Evolutionary conservation across 2,888 invertebrate genomes (phyloP).

Genomic region (Lordiphosa andalusiaca): DNA sequence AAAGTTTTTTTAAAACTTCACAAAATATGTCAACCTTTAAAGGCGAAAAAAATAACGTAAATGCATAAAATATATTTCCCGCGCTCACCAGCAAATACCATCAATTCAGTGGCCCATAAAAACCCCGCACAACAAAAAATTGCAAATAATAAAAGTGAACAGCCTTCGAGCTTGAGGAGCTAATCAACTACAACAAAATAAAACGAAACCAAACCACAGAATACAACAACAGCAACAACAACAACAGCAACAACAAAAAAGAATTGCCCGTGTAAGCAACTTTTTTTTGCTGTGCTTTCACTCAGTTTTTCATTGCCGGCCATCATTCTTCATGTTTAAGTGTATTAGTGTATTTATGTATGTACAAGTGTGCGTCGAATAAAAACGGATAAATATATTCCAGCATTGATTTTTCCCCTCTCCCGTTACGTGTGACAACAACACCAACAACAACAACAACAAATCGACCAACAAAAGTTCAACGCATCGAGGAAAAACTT

Average conservation of each 20-base stretch:
- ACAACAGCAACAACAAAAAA: neutral
- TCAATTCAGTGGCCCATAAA: slow-evolving; percentile 36
- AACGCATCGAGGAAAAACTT: slow-evolving; percentile 29
- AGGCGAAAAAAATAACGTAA: neutral
- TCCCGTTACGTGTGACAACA: slow-evolving; percentile 26
- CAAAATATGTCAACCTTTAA: too few relatives aligned
- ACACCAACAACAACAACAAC: slow-evolving; percentile 39
- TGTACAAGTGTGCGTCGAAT: slow-evolving; percentile 30
- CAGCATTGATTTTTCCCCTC: slow-evolving; percentile 59
- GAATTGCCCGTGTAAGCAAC: slow-evolving; percentile 29
- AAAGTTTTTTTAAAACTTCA: neutral
- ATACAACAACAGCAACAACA: neutral
- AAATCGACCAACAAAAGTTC: slow-evolving; percentile 37
- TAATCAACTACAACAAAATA: slow-evolving; percentile 53
- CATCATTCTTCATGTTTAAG: slow-evolving; percentile 29
- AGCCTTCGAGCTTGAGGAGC: slow-evolving; percentile 28
- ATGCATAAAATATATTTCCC: slow-evolving; percentile 28
- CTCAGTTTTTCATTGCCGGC: slow-evolving; percentile 38
- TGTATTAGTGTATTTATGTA: slow-evolving; percentile 26
- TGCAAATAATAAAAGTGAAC: slow-evolving; percentile 50
- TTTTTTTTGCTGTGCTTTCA: slow-evolving; percentile 18
- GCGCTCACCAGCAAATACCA: slow-evolving; percentile 19
- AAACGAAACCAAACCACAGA: neutral
- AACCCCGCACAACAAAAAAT: slow-evolving; percentile 28
- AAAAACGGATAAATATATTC: slow-evolving; percentile 70